Base-by-base conservation (phyloP, 2,797 vertebrate species). In the Semaprochilodus insignis region DNA sequence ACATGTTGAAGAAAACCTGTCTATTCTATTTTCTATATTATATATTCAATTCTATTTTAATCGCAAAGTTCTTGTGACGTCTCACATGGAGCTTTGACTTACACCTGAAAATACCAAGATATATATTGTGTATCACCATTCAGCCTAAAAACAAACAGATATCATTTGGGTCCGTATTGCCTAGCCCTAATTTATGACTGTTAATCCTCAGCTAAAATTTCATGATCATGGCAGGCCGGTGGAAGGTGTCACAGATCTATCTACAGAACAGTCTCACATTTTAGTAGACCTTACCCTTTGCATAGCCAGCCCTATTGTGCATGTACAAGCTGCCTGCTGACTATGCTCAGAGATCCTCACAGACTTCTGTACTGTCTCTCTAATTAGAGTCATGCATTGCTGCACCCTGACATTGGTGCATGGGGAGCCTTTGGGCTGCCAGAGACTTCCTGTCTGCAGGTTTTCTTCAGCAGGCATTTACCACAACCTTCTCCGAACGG, bases 311-410 rank as follows among this genome's bases (percentile, higher is more conserved):
- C n/a, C 44, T 60, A 21, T 6, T 59, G 40, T 74, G 31, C 44
- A 78, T 86, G 51, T 73, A 55, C 36, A 55, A 59, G 13, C 19
- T 13, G 63, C 48, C 44, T 67, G 63, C 67, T 71, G 67, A 48
- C 67, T 67, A 40, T 44, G 69, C 40, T 25, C 40, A 70, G 80
- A 74, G 54, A 60, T 40, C 54, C 44, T 81, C 23, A 6, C 54
- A 74, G 62, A 76, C 73, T 40, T 78, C 72, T 81, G 74, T 34
- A 70, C 74, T 74, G 67, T 82, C 48, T 79, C 57, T 82, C 76
- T 85, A 85, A 85, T 85, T 82, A 82, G 78, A 85, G 81, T 82
- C 76, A 82, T 79, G 80, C 80, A 75, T 82, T 85, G 84, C 72
- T 79, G 83, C 75, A n/a, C 78, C 44, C 62, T 81, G 70, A 74